Conservation (phyloP, 1,140 invertebrate genomes). For the Cardiocondyla obscurior region DNA sequence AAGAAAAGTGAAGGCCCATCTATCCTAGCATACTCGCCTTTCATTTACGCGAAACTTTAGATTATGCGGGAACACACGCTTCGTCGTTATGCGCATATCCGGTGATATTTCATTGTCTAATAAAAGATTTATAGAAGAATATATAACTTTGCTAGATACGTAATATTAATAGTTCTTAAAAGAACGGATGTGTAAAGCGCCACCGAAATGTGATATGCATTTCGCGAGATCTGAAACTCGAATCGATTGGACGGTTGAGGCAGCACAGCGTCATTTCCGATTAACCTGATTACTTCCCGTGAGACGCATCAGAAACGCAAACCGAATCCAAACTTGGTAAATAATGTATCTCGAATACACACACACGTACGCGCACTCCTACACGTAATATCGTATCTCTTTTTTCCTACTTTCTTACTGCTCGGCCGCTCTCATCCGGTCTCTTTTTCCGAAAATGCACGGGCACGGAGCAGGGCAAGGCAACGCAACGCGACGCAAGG, state of each 20-base stretch:
- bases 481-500: slow-evolving; percentile 9
- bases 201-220: slow-evolving; percentile 14
- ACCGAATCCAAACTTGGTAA: slow-evolving; percentile 12
- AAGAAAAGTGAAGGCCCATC: slow-evolving; percentile 44
- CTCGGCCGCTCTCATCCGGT: slow-evolving; percentile 12
- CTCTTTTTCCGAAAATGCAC: slow-evolving; percentile 51
- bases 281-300: slow-evolving; percentile 33
- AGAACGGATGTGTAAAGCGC: neutral
- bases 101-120: slow-evolving; percentile 52
- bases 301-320: slow-evolving; percentile 12
- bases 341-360: slow-evolving; percentile 31
- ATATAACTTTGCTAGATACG: slow-evolving; percentile 18
- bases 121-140: slow-evolving; percentile 34
- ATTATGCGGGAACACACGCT: slow-evolving; percentile 39
- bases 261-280: neutral
- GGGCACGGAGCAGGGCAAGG: slow-evolving; percentile 22
- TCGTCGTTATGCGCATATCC: slow-evolving; percentile 2
- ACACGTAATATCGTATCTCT: neutral
- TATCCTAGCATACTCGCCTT: slow-evolving; percentile 14
- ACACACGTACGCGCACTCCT: too few relatives aligned
- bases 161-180: slow-evolving; percentile 41
- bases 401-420: slow-evolving; percentile 38
- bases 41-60: slow-evolving; percentile 32
- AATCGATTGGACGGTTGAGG: neutral
- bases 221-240: slow-evolving; percentile 20